Percentiles rank a stretch among this genome's conserved stretches.
These are phyloP conservation scores for Hetaerina americana DNA, from an alignment of 1,140 invertebrate species.

Conservation along the genomic window DNA sequence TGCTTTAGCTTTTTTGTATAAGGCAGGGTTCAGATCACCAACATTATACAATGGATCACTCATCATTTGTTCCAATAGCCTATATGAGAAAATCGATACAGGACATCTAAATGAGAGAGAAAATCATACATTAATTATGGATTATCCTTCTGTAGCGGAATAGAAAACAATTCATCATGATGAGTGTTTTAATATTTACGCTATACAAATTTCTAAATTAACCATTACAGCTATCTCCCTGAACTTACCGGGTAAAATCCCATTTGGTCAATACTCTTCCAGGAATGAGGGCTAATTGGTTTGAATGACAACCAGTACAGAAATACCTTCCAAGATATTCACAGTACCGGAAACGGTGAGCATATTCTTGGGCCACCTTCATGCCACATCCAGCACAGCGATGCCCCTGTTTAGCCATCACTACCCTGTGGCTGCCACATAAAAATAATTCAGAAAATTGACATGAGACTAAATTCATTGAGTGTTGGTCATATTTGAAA, in stretches of 20 bases:
- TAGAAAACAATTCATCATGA: background rate
- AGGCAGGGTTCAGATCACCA: constrained; percentile 48
- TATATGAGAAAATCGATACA: constrained; percentile 69
- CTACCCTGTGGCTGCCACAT: constrained; percentile 40
- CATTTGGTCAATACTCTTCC: constrained; percentile 60
- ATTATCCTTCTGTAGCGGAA: constrained; percentile 1
- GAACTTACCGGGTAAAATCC: constrained; percentile 50
- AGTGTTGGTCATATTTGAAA: too few relatives aligned
- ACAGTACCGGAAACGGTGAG: constrained; percentile 63
- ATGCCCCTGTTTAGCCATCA: constrained; percentile 65
- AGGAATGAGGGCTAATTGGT: constrained; percentile 61
- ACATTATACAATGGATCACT: constrained; percentile 68
- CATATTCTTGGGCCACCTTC: constrained; percentile 55
- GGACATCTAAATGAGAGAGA: constrained; percentile 41
- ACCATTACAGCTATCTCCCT: background rate
- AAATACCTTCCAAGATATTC: constrained; percentile 79
- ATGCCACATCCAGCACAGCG: constrained; percentile 78
- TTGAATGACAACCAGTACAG: constrained; percentile 77
- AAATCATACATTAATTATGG: constrained; percentile 7
- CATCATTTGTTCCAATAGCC: constrained; percentile 62
- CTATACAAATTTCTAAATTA: constrained; percentile 1
- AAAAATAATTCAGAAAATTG: too few relatives aligned
- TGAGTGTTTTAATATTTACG: too few relatives aligned
- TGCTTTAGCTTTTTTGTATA: constrained; percentile 47
- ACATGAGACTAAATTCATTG: too few relatives aligned